Evolutionary conservation across 2,888 invertebrate genomes (phyloP), one percentile per base, ranked within the genome.

Genomic region (Phymatocera aterrima): DNA sequence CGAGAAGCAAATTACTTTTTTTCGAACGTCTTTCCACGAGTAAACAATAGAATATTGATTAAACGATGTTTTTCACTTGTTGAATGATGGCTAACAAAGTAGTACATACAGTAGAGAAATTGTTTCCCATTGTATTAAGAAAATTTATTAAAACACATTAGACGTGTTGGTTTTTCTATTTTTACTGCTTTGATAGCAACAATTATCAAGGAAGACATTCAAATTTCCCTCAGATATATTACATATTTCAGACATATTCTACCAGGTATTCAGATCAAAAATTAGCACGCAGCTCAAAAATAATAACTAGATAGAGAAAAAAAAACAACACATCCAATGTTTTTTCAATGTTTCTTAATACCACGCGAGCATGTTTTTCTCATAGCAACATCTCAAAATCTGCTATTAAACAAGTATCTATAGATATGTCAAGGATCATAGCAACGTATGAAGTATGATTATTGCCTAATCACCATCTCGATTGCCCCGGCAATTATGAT

Each of bases 231-330:
- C 6, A 54, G 40, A 54, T n/a, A n/a, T n/a, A n/a, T n/a, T n/a
- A n/a, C n/a, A 75, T 4, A 51, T 51, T 75, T 21, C 28, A 75
- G 60, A 40, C 57, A 37, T 75, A 75, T 57, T 75, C n/a, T n/a
- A n/a, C n/a, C n/a, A n/a, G n/a, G 57, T 75, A 75, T 60, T 75
- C 75, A 75, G 75, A 75, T 75, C 75, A 75, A 75, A 24, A 40
- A 6, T 75, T 60, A 43, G 60, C 75, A 60, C 57, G 15, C 37
- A 24, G 28, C 15, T n/a, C n/a, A n/a, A n/a, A n/a, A 60, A 75
- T 28, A 40, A 57, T 21, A 51, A 51, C 51, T 72, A 12, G 21
- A 57, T 4, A 57, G 2, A 40, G n/a, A n/a, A n/a, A n/a, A n/a
- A n/a, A n/a, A n/a, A n/a, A n/a, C n/a, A 37, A 40, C 34, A 21